These are phyloP conservation scores for Himalopsyche japonica DNA, from an alignment of 2,888 invertebrate genomes.

Conservation along the genomic window DNA sequence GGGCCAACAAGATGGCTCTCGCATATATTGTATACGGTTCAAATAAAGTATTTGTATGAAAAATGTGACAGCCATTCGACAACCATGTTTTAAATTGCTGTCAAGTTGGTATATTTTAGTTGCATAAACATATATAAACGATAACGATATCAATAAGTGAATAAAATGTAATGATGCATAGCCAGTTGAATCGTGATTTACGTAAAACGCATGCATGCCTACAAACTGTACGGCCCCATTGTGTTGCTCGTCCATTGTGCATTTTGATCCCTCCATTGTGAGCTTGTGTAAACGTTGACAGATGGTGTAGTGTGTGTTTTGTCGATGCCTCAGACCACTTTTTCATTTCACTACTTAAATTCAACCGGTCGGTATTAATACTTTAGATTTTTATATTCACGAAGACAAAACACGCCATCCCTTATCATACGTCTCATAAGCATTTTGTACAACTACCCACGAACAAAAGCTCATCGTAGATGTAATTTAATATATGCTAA, in stretches of 20 bases:
- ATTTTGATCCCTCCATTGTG: conserved; percentile 32
- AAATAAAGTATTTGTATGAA: too few relatives aligned
- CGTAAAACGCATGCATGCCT: not conserved
- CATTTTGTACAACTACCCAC: too few relatives aligned
- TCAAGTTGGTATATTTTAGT: not conserved
- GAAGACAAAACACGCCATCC: not conserved
- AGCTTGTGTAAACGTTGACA: conserved; percentile 38
- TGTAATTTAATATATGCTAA: too few relatives aligned
- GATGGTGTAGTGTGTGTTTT: conserved; percentile 38
- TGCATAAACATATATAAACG: not conserved
- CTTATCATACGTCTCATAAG: too few relatives aligned
- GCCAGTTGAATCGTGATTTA: not conserved
- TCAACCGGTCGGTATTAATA: not conserved
- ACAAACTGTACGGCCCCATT: not conserved
- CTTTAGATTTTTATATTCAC: not conserved
- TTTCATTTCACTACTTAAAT: conserved; percentile 1
- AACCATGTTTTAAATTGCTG: not conserved
- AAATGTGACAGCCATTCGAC: too few relatives aligned
- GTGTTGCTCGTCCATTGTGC: conserved; percentile 27
- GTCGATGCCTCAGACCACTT: conserved; percentile 7
- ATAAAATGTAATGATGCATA: not conserved
- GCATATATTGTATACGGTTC: too few relatives aligned
- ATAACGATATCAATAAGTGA: not conserved
- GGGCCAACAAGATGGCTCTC: too few relatives aligned
- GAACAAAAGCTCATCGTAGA: too few relatives aligned